These are phyloP conservation scores for Alsophila aescularia DNA, from an alignment of 2,888 invertebrate genomes.

Conservation along the genomic window DNA sequence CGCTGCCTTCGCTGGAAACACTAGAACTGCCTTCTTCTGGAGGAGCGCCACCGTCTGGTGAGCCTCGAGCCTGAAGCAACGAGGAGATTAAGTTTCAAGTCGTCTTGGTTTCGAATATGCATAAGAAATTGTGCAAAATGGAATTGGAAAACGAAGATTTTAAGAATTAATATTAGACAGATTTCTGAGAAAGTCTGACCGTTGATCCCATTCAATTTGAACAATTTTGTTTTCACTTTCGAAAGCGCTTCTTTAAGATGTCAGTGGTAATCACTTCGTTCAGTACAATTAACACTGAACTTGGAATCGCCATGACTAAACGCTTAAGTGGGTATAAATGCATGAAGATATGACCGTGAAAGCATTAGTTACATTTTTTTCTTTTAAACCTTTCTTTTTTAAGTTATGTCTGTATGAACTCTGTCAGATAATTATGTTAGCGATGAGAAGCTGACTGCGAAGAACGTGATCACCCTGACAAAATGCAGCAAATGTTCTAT, in stretches of 20 bases:
- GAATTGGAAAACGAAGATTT: background rate
- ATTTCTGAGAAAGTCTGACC: constrained; percentile 21
- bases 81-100: background rate
- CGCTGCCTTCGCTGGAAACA: constrained; percentile 87
- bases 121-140: background rate
- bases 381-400: background rate
- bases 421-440: background rate
- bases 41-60: constrained; percentile 90
- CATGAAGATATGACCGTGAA: constrained; percentile 12
- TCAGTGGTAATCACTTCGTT: constrained; percentile 19
- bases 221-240: constrained; percentile 26
- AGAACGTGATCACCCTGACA: too few species aligned
- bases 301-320: constrained; percentile 24
- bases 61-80: constrained; percentile 86
- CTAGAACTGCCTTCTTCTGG: constrained; percentile 86
- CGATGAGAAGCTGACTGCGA: background rate
- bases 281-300: constrained; percentile 25
- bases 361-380: constrained; percentile 15
- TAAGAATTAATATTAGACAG: background rate
- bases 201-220: constrained; percentile 19
- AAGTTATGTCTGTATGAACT: background rate
- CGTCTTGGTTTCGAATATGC: background rate
- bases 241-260: constrained; percentile 26
- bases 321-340: constrained; percentile 17
- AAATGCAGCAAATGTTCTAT: too few species aligned